Conservation (phyloP, 2,888 invertebrate species). For the Agrochola litura region DNA sequence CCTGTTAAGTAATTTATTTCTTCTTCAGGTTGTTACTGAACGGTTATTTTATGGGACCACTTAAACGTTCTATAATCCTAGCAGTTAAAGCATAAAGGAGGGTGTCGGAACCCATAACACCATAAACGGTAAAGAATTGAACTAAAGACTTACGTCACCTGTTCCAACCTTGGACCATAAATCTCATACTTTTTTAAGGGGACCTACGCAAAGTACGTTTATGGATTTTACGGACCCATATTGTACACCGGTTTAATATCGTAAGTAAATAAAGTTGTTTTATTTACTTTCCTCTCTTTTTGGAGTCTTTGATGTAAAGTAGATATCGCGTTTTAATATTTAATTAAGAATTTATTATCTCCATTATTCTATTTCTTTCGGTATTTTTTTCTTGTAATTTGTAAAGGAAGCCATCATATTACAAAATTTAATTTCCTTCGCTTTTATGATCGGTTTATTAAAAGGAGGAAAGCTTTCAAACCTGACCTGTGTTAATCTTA, state of each 20-base stretch:
- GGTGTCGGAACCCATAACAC: slow-evolving; percentile 84
- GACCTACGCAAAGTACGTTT: slow-evolving; percentile 69
- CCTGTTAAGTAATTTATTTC: slow-evolving; percentile 90
- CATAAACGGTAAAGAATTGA: slow-evolving; percentile 84
- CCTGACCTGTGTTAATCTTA: slow-evolving; percentile 78
- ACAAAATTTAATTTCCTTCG: slow-evolving; percentile 61
- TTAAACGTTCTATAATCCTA: slow-evolving; percentile 88
- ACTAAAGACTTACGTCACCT: slow-evolving; percentile 80
- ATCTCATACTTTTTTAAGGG: slow-evolving; percentile 76
- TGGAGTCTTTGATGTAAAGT: slow-evolving; percentile 58
- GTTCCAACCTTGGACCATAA: slow-evolving; percentile 81
- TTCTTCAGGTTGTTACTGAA: slow-evolving; percentile 86
- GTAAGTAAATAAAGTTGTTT: slow-evolving; percentile 55
- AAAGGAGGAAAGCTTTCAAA: slow-evolving; percentile 66
- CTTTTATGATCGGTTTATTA: slow-evolving; percentile 57
- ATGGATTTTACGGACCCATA: slow-evolving; percentile 67
- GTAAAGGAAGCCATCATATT: slow-evolving; percentile 60
- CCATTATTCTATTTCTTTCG: slow-evolving; percentile 60
- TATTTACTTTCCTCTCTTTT: slow-evolving; percentile 59
- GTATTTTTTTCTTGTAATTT: slow-evolving; percentile 54
- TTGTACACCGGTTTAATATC: slow-evolving; percentile 67
- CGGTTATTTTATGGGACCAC: slow-evolving; percentile 88
- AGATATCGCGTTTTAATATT: slow-evolving; percentile 63
- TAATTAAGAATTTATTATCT: slow-evolving; percentile 63
- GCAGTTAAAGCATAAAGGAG: slow-evolving; percentile 86